Base-by-base conservation (phyloP, 2,113 vertebrate species). In the Apus apus region DNA sequence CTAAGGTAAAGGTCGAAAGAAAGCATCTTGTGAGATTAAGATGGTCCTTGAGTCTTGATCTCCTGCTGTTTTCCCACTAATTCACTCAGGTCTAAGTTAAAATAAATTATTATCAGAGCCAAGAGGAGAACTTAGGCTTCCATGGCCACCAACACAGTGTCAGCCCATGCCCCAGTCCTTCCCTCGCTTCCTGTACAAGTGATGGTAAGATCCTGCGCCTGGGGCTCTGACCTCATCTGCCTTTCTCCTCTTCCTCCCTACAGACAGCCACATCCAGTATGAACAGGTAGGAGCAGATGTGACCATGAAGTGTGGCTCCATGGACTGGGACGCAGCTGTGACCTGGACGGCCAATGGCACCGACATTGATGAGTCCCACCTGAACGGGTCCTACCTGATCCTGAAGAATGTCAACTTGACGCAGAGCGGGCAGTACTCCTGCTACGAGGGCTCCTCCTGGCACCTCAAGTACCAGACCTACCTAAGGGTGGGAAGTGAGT, bases 281-380 rank as follows among this genome's bases (percentile, higher is more conserved):
- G 99, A 99, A 94, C 98, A 97, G 57, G 98, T 99, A 83, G 98
- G 98, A 13, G 98, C 98, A 1, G 98, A 99, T 0, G 99, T 99
- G 95, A 99, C 99, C 74, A 98, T 99, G 98, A 98, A 98, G 48
- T 99, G 99, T 36, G 99, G 99, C 83, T 98, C 98, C 21, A 97
- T 99, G 96, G 98, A 98, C 93, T 98, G 98, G 78, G 98, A 99
- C 0, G 98, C 99, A 2, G 97, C 98, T 0, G 99, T 99, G 71
- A 99, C 98, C 19, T 99, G 99, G 99, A 98, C 98, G n/a, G 99
- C 97, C 81, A 99, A 99, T 3, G 99, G 99, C 61, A 99, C 99
- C 0, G 99, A 99, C 68, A 98, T 99, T 14, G 98, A 98, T 13
- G 97, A 97, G 32, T 98, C 98, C 77, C 98, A 93, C 57, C 98